Evolutionary conservation across 1,140 invertebrate species (phyloP), one percentile per base, ranked within the genome.

Genomic region (Anastrepha ludens): DNA sequence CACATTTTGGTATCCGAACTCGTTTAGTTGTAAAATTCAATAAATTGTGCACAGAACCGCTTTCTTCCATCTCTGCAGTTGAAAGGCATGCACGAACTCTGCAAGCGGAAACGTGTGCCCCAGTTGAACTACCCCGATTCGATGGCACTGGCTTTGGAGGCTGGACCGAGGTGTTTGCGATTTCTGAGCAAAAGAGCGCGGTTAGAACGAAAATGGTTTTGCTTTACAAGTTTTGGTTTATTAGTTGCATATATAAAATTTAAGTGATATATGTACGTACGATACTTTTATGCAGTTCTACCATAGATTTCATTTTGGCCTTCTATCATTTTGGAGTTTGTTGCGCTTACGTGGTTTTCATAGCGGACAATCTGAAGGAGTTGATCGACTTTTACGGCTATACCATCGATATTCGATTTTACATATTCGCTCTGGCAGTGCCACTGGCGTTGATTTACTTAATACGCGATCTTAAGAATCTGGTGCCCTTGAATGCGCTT

Each of bases 251-350:
- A 17, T 17, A 62, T 62, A 13, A 5, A 86, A 41, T 86, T 15
- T 20, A 86, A 64, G 9, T 8, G 29, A 55, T 55, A 55, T 11
- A 55, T 55, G 50, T 55, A 55, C 6, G 29, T 55, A 11, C 50
- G 50, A 2, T 6, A 29, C 29, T 11, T 55, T 11, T 2, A 8
- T 2, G 50, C 93, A 96, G 96, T 87, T 93, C 94, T 59, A 91
- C 96, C 11, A 95, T 96, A 5, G 96, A 96, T 90, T 92, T 94
- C 2, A 97, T 97, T 90, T 94, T 98, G 39, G 94, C 97, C 41
- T 94, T 97, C 59, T 97, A 97, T 87, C 97, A 98, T 93, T 94
- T 98, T 87, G 97, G 97, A 6, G 97, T 97, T 87, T 98, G 97
- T 92, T 97, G 97, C 93, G 97, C 98, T 0, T 98, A 98, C 93